Conservation (phyloP, 2,797 vertebrate species). For the Myotis planiceps region DNA sequence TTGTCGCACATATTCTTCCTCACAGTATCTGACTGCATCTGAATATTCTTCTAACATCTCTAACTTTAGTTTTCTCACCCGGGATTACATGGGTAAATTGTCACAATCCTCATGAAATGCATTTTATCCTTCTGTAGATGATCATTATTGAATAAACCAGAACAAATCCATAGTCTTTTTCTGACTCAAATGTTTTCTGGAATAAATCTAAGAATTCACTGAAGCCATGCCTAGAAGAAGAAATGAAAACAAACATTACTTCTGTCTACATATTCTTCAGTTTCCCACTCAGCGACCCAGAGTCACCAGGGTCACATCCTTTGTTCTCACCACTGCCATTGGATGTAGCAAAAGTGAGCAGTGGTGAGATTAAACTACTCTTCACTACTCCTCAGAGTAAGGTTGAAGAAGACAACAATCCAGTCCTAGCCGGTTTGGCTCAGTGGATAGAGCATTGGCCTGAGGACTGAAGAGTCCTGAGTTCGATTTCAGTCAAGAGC, state of each 20-base stretch:
- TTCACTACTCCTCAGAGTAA: neutral
- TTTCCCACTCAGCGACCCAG: neutral
- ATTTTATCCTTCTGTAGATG: neutral
- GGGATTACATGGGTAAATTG: neutral
- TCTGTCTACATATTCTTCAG: neutral
- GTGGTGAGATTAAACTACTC: neutral
- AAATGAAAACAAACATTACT: neutral
- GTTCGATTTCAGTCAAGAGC: too few relatives aligned
- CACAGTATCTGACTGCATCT: neutral
- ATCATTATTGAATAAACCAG: neutral
- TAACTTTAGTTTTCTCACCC: conserved; percentile 1
- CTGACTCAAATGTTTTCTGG: conserved; percentile 58
- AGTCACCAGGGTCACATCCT: neutral
- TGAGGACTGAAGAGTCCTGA: too few relatives aligned
- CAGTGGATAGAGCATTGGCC: too few relatives aligned
- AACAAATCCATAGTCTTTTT: neutral
- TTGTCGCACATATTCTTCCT: neutral
- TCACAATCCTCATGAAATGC: neutral
- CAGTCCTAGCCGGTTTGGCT: too few relatives aligned
- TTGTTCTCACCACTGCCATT: neutral
- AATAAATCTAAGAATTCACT: conserved; percentile 45
- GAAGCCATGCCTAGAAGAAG: neutral
- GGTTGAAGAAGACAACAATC: neutral
- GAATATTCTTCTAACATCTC: neutral
- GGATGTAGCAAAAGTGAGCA: neutral